A percentile compares a stretch with the other conserved stretches of the same genome.
Evolutionary conservation across 2,888 invertebrate species (phyloP).

Genomic region (Heterodera filipjevi): DNA sequence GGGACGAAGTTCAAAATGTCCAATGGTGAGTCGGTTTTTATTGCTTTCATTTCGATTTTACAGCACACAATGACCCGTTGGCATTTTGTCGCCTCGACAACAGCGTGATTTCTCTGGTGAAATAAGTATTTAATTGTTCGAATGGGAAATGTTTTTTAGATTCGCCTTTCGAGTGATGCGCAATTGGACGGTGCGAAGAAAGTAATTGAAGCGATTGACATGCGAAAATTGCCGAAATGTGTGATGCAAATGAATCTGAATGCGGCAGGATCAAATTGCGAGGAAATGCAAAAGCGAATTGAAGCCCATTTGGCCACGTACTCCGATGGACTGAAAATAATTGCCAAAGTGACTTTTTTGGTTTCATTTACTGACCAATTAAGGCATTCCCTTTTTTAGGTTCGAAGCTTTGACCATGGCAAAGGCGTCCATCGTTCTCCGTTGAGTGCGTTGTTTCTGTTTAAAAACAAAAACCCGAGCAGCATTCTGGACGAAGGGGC

Average conservation of each 20-base stretch:
- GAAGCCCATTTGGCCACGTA: neutral
- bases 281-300: neutral
- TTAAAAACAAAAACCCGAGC: neutral
- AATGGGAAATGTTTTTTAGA: neutral
- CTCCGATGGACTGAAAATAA: neutral
- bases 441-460: neutral
- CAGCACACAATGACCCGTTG: neutral
- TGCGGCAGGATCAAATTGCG: neutral
- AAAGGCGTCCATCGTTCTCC: slow-evolving; percentile 19
- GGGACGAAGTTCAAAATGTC: slow-evolving; percentile 25
- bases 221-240: neutral
- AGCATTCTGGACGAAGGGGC: neutral
- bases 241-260: neutral
- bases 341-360: neutral
- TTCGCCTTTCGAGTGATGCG: neutral
- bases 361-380: neutral
- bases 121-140: neutral
- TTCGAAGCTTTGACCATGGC: slow-evolving; percentile 26
- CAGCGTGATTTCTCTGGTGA: neutral
- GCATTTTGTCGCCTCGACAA: neutral
- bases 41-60: neutral
- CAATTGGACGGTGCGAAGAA: neutral
- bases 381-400: slow-evolving; percentile 6
- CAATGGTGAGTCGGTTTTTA: neutral
- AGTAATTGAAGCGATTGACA: neutral